These are phyloP conservation scores for Tachypleus tridentatus DNA, from an alignment of 1,140 invertebrate genomes.

Conservation along the genomic window DNA sequence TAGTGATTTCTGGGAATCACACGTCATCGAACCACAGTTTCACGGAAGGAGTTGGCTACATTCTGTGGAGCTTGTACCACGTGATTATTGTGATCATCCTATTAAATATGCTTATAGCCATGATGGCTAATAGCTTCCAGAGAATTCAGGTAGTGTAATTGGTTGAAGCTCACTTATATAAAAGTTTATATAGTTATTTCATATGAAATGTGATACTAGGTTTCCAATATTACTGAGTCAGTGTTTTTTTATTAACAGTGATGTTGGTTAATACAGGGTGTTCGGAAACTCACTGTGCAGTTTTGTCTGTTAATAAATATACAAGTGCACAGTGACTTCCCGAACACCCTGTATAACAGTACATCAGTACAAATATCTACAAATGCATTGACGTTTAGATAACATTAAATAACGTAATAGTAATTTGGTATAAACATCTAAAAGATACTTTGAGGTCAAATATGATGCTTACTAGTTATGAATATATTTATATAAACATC, in stretches of 20 bases:
- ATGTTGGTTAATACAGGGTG: background rate
- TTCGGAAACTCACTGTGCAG: background rate
- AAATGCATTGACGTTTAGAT: too few relatives aligned
- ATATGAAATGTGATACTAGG: background rate
- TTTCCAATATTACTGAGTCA: too few relatives aligned
- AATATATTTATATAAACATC: too few relatives aligned
- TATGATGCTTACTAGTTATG: too few relatives aligned
- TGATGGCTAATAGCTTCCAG: slow-evolving; percentile 60
- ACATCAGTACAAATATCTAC: too few relatives aligned
- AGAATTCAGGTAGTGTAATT: slow-evolving; percentile 40
- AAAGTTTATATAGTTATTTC: slow-evolving; percentile 9
- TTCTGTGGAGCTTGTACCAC: slow-evolving; percentile 50
- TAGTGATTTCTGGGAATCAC: slow-evolving; percentile 39
- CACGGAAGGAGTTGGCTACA: slow-evolving; percentile 47
- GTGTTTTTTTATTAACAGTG: too few relatives aligned
- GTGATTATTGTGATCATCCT: slow-evolving; percentile 56
- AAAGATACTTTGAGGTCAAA: too few relatives aligned
- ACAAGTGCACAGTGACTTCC: too few relatives aligned
- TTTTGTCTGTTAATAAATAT: background rate
- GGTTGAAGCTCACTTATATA: too few relatives aligned
- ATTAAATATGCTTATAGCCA: slow-evolving; percentile 64
- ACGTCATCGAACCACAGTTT: slow-evolving; percentile 37
- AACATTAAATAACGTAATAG: too few relatives aligned
- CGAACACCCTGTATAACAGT: too few relatives aligned
- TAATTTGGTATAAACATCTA: too few relatives aligned